Percentiles rank a stretch among this genome's conserved stretches.
Conservation (phyloP, 2,797 vertebrate species). For the Argya squamiceps region DNA sequence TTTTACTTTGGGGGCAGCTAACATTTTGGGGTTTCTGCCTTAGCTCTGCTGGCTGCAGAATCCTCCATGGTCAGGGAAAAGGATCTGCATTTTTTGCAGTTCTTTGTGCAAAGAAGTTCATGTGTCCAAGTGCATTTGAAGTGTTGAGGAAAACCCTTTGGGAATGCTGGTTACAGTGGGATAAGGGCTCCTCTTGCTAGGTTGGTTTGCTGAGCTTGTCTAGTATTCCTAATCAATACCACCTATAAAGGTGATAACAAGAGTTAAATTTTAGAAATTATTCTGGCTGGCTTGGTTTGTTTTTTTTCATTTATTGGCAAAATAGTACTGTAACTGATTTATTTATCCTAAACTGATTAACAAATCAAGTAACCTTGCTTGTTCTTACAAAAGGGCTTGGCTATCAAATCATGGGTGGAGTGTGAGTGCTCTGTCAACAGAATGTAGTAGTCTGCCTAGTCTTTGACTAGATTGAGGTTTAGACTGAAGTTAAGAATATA, state of each 20-base stretch:
- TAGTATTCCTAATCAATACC: neutral
- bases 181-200: neutral
- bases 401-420: neutral
- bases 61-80: neutral
- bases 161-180: neutral
- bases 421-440: neutral
- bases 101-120: neutral
- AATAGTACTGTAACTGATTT: neutral
- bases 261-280: neutral
- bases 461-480: neutral
- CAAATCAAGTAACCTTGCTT: neutral
- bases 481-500: neutral
- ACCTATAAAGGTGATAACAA: neutral
- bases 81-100: neutral
- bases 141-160: neutral
- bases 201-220: neutral
- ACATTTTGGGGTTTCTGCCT: neutral
- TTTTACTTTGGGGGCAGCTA: neutral
- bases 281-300: neutral
- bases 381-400: neutral
- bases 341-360: neutral
- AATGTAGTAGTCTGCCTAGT: neutral
- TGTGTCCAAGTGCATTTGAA: neutral
- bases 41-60: neutral
- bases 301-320: neutral